Base-by-base conservation (phyloP, 1,140 invertebrate genomes). In the Patella vulgata region DNA sequence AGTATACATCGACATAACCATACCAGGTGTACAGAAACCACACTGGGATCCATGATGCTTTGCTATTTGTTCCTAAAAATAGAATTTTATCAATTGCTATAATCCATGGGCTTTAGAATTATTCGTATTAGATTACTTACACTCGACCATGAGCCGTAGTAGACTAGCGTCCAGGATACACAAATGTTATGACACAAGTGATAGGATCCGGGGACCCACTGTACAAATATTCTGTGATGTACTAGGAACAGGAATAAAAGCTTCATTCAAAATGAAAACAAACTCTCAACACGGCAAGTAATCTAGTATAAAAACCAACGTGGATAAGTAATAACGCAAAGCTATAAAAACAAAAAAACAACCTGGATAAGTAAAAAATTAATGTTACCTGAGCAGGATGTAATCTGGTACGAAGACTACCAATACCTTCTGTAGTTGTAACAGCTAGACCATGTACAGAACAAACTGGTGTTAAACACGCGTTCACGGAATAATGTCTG, bases 401-500 rank as follows among this genome's bases (percentile, higher is more conserved):
- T 8, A 82, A 71, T 46, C 74, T 70, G 54, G 70, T 86, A 52
- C 84, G 85, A 68, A 87, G 87, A 75, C 88, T 90, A 4, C 93
- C 92, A 50, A 94, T 83, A 1, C 91, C 92, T 82, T 95, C 93
- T 6, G 92, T 86, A 0, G 93, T 95, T 0, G 88, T 90, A 30
- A 96, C 90, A 46, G 90, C 88, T 89, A 91, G 90, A 50, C 90
- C 91, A 67, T 90, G 84, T 66, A 90, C 89, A 5, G 88, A 88
- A 67, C 90, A 88, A 17, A 92, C 78, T n/a, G 90, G 87, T 1
- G 89, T 88, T 27, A 93, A 73, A 76, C 91, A 92, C 8, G 82
- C 79, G 82, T 97, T 98, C 6, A 93, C 91, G 9, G 94, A 90
- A 57, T 92, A 85, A 85, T 98, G 94, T 78, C 94, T 95, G 59